Evolutionary conservation across 2,888 invertebrate genomes (phyloP), one percentile per base, ranked within the genome.

Genomic region (Sicus ferrugineus): DNA sequence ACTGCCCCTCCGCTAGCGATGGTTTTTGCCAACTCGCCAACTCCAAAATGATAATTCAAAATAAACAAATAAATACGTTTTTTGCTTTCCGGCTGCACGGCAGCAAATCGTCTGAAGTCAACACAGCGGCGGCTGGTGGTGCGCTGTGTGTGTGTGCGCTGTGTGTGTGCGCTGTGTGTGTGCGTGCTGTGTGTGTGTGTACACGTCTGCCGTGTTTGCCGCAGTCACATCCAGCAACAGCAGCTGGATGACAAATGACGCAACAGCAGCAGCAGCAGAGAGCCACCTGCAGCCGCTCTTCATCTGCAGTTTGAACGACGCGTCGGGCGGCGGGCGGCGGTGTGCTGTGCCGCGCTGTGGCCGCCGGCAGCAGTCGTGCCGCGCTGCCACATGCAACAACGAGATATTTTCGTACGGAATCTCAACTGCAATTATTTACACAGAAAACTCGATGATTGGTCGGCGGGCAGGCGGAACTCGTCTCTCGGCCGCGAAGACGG

Each of bases 371-470:
- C 0, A 26, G 28, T n/a, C n/a, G n/a, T n/a, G n/a, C n/a, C n/a
- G n/a, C n/a, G n/a, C n/a, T n/a, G n/a, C n/a, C n/a, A n/a, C n/a
- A 11, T 26, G 56, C 56, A 30, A 23, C 30, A 30, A 30, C 48
- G n/a, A n/a, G n/a, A n/a, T n/a, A n/a, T n/a, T n/a, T 48, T 48
- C 67, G 30, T 48, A 59, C 59, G 48, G 59, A 67, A 59, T 58
- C 67, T 59, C 21, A 5, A 42, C 58, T 42, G 58, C 67, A 67
- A 67, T 67, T 67, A 67, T 67, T 67, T 67, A 67, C 59, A 48
- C 67, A 30, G 67, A 67, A 67, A 59, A 67, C 58, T 67, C 62
- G 68, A 68, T 62, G 68, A 68, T 68, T 61, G 68, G 68, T 34
- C 62, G 68, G 61, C 19, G 28, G 54, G 23, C 54, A 54, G 46